Evolutionary conservation across 2,113 vertebrate genomes (phyloP), one percentile per base, ranked within the genome.

Genomic region (Thomomys bottae): DNA sequence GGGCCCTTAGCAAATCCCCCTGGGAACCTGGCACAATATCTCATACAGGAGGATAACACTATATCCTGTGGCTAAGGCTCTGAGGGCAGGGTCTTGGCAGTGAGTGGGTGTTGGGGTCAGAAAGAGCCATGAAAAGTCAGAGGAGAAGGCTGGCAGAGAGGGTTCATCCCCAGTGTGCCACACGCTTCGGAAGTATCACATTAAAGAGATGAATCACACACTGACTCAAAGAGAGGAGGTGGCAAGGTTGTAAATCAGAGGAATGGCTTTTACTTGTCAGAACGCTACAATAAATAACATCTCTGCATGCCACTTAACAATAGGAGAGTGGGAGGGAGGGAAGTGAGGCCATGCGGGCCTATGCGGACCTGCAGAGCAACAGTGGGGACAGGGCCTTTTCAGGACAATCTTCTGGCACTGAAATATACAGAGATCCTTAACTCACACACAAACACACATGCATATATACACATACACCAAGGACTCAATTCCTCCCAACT

Each of bases 221-320:
- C 86, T 94, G 95, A 91, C 73, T 95, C 94, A 94, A 90, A 90
- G 73, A 88, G 80, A 59, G 85, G 67, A 34, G 9, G 79, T 21
- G 72, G 75, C 70, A 34, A 87, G 66, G 82, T 95, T 91, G 89
- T 76, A 81, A 94, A 84, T 84, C 86, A 95, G n/a, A 94, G 78
- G 80, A 94, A 83, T 26, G 94, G 85, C 83, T 95, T 82, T 85
- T 93, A 88, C 91, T 88, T 93, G 91, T 82, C 82, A 91, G 90
- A 92, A 91, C n/a, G 63, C 45, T 90, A 92, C 92, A 91, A 89
- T 93, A 95, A 92, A 93, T 83, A 90, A 86, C 32, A 78, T 82
- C 89, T 84, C 84, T 26, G 0, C 66, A 90, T 88, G 89, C 88
- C 94, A 92, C 92, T 93, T 90, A 90, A 89, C 92, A 91, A 90